Conservation (phyloP, 2,113 vertebrate species). For the Dicrurus megarhynchus region DNA sequence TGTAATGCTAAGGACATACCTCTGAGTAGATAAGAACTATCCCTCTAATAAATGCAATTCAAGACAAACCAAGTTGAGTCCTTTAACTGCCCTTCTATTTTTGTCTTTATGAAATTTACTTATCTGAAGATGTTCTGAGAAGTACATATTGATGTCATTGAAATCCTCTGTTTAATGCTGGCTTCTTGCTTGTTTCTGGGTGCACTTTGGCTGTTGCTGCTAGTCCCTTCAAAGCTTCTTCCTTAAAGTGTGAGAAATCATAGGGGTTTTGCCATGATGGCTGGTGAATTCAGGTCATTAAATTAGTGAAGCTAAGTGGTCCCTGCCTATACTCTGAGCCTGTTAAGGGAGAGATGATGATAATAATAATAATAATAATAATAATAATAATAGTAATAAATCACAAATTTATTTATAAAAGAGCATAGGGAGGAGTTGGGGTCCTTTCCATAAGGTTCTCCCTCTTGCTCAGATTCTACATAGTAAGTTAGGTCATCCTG, state of each 20-base stretch:
- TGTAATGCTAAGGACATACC: neutral
- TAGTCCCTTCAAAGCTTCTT: neutral
- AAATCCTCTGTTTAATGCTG: neutral
- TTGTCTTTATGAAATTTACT: neutral
- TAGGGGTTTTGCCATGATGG: fast-evolving
- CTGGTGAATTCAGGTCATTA: neutral
- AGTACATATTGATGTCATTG: neutral
- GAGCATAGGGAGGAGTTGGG: neutral
- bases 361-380: neutral
- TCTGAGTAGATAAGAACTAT: neutral
- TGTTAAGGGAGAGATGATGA: neutral
- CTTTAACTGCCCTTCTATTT: neutral
- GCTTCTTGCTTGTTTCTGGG: neutral
- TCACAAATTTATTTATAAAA: neutral
- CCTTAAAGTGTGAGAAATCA: neutral
- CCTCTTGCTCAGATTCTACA: neutral
- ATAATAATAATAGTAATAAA: neutral
- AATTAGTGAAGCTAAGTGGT: neutral
- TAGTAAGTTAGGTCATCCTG: neutral
- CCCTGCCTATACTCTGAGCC: neutral
- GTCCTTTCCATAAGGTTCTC: neutral
- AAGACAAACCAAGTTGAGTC: neutral
- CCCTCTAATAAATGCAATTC: neutral
- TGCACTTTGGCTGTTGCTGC: neutral
- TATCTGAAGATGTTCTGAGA: neutral